Percentiles rank a stretch among this genome's conserved stretches.
phyloP scores from a whole-genome alignment of 2,888 invertebrate genomes.

The Hoplodrina ambigua region DNA sequence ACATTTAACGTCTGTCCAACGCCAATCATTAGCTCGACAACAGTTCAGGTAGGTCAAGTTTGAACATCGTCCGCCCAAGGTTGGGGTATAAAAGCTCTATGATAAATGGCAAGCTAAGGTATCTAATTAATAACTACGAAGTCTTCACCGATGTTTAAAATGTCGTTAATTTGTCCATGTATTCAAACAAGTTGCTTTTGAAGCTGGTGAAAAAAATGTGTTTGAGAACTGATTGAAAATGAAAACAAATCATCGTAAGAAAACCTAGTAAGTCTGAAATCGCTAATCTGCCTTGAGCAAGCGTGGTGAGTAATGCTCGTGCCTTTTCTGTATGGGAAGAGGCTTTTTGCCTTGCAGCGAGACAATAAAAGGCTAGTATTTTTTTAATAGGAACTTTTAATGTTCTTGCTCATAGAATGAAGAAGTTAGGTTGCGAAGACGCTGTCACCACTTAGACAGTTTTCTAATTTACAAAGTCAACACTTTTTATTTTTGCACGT shows the following conservation, averaged over 20 bases:
- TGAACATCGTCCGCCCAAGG: constrained; percentile 64
- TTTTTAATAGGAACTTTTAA: background rate
- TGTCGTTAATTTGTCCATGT: background rate
- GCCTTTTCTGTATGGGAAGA: too few species aligned
- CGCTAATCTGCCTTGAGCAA: too few species aligned
- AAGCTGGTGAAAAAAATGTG: background rate
- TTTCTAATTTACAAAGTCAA: constrained; percentile 37
- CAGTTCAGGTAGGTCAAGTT: constrained; percentile 72
- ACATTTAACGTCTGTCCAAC: constrained; percentile 56
- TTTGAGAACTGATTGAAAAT: background rate
- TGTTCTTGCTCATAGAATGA: constrained; percentile 10
- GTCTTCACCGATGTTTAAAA: background rate
- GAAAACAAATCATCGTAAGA: too few species aligned
- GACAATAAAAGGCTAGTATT: too few species aligned
- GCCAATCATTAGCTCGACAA: constrained; percentile 56
- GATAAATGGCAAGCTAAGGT: constrained; percentile 30
- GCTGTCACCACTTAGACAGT: constrained; percentile 31
- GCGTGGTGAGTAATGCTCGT: too few species aligned
- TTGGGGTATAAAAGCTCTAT: constrained; percentile 62
- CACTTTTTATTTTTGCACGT: constrained; percentile 22
- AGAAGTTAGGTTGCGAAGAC: constrained; percentile 12
- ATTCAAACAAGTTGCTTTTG: background rate
- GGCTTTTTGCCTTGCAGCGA: too few species aligned
- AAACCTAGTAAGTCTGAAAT: too few species aligned
- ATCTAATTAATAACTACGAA: constrained; percentile 5